A percentile compares a stretch with the other conserved stretches of the same genome.
phyloP scores from a whole-genome alignment of 2,113 vertebrate genomes.

The Myocastor coypus region DNA sequence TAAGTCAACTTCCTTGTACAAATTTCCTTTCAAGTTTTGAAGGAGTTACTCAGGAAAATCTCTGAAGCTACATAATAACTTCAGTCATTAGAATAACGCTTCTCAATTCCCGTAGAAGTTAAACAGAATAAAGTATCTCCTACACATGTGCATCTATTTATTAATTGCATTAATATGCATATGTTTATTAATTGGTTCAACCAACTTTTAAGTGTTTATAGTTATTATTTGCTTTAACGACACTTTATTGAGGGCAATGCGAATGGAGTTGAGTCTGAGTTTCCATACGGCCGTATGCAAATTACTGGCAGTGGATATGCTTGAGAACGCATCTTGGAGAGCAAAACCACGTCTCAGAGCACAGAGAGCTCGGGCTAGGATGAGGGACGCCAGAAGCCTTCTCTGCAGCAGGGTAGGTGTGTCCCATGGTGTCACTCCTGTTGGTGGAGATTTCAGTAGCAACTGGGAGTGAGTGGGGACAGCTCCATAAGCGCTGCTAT shows the following conservation, averaged over 20 bases:
- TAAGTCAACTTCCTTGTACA: constrained; percentile 72
- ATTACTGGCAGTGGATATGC: background rate
- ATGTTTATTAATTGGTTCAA: background rate
- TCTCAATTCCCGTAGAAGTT: background rate
- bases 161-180: background rate
- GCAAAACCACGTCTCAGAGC: background rate
- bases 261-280: background rate
- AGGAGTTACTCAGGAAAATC: constrained; percentile 61
- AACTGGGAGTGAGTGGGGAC: background rate
- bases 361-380: background rate
- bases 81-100: background rate
- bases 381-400: background rate
- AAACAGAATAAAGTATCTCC: background rate
- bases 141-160: background rate
- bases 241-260: background rate
- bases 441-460: background rate
- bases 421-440: background rate
- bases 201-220: too few relatives aligned
- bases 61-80: constrained; percentile 44
- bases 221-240: background rate
- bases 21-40: constrained; percentile 68
- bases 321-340: background rate
- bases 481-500: background rate
- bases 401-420: background rate
- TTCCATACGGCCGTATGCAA: background rate